Base-by-base conservation (phyloP, 2,797 vertebrate genomes). In the Sebastes cheni region DNA sequence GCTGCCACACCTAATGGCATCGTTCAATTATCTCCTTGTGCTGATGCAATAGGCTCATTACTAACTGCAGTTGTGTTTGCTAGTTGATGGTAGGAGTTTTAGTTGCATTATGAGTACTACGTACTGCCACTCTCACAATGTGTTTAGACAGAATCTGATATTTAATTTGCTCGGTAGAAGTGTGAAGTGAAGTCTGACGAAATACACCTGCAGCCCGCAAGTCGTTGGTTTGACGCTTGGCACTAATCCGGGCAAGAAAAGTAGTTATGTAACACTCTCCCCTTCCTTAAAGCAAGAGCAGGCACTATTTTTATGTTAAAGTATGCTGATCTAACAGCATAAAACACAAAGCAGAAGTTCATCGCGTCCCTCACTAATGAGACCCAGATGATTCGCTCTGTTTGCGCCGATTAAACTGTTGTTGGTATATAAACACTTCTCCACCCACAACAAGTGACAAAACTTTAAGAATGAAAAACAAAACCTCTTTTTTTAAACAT, bases 351-450 rank as follows among this genome's bases (percentile, higher is more conserved):
- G 36, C 34, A 67, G 34, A 67, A 18, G 50, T 36, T 69, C 68
- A 56, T 70, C 70, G 59, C 52, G 50, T 76, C 75, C 75, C 36
- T 18, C 46, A 6, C 60, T 89, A 81, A 88, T 85, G 85, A 88
- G 83, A 82, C 78, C 80, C 85, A 72, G 65, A 84, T 81, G 83
- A 82, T 62, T 85, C 14, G 30, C 65, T 65, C 25, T 83, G 75
- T 89, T 85, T 86, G 82, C 11, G 52, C 60, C 75, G 67, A 80
- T 87, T 90, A 89, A 89, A 84, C 58, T 82, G 52, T 56, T 79
- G 78, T 78, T 75, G 59, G 80, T 86, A 58, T 54, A 46, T 22
- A 46, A 86, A 85, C 59, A 73, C 52, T 69, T 84, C 72, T 86
- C 80, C 85, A 12, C 85, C 82, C 75, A 79, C 65, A 72, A 58